A percentile compares a stretch with the other conserved stretches of the same genome.
Evolutionary conservation across 64 coral and sea anemone species (phyloP).

Genomic region (Dendrophyllia cribrosa): DNA sequence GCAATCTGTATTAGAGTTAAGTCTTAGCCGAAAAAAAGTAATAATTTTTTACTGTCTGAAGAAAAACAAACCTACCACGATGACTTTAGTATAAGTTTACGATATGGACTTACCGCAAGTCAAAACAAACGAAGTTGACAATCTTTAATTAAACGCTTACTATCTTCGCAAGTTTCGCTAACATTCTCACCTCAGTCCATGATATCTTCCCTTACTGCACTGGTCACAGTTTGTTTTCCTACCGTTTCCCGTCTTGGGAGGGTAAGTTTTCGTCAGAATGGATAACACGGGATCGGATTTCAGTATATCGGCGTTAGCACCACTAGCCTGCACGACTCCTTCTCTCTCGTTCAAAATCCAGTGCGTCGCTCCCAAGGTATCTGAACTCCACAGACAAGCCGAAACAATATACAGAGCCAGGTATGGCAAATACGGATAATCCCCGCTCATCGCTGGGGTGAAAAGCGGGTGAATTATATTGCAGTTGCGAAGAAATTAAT

Average conservation of each 20-base stretch:
- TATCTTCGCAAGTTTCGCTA: neutral
- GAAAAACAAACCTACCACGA: no score
- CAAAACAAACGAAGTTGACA: constrained; percentile 54
- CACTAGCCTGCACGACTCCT: constrained; percentile 68
- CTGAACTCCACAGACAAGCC: constrained; percentile 81
- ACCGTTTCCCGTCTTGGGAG: constrained; percentile 60
- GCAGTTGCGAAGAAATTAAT: neutral
- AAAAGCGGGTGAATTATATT: constrained; percentile 28
- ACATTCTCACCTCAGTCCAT: constrained; percentile 42
- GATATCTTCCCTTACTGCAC: constrained; percentile 63
- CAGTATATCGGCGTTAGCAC: constrained; percentile 72
- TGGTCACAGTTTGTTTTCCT: constrained; percentile 78
- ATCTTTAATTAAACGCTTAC: neutral
- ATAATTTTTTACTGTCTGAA: neutral
- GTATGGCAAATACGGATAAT: constrained; percentile 77
- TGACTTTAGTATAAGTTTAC: neutral
- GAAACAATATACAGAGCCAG: constrained; percentile 89
- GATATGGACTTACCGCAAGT: constrained; percentile 23
- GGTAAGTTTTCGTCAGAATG: constrained; percentile 85
- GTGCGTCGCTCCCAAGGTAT: constrained; percentile 88
- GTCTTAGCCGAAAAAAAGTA: neutral
- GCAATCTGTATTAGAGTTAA: neutral
- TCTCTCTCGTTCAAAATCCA: constrained; percentile 93
- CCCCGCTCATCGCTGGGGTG: constrained; percentile 76
- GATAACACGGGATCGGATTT: constrained; percentile 90